phyloP scores from a whole-genome alignment of 2,113 vertebrate genomes.

The Anolis sagrei region DNA sequence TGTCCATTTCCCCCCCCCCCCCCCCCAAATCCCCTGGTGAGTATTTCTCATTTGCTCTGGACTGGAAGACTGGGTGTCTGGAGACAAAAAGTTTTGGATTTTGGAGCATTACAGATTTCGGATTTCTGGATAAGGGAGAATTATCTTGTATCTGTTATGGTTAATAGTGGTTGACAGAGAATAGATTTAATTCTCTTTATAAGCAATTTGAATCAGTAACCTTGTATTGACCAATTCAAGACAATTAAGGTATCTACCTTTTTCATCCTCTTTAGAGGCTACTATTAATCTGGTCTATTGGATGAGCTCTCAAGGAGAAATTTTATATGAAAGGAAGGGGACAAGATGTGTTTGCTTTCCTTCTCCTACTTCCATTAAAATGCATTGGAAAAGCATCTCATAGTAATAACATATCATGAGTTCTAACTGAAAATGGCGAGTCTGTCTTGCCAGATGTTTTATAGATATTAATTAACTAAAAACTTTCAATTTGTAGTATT shows the following conservation, averaged over 20 bases:
- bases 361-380: neutral
- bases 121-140: no score
- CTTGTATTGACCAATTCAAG: neutral
- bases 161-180: neutral
- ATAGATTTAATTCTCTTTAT: no score
- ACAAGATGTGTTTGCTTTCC: neutral
- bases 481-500: constrained; percentile 7
- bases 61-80: no score
- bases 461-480: neutral
- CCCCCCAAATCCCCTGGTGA: no score
- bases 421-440: neutral
- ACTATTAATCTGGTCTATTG: neutral
- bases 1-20: no score
- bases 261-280: neutral
- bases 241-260: neutral
- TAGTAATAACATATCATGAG: neutral
- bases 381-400: neutral
- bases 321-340: neutral
- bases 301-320: neutral
- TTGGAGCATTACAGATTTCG: no score
- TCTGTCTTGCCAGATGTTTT: constrained; percentile 14
- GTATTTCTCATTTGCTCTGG: no score
- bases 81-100: no score
- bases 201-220: no score
- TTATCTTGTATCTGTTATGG: neutral